A percentile compares a stretch with the other conserved stretches of the same genome.
Evolutionary conservation across 2,888 invertebrate species (phyloP).

Genomic region (Drosophila greeni): DNA sequence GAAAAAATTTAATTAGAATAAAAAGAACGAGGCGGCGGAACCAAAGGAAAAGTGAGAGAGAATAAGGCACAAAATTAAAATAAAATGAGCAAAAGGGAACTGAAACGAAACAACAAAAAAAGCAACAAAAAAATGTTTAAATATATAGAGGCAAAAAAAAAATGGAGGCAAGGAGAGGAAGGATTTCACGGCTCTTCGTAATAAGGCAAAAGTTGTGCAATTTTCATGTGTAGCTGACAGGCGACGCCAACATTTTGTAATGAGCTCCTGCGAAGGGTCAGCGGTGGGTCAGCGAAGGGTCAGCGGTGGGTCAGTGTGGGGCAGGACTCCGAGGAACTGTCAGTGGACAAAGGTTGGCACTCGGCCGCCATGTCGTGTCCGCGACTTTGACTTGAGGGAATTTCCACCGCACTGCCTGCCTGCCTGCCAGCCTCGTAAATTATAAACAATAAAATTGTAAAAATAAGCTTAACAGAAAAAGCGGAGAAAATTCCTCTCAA

Average conservation of each 20-base stretch:
- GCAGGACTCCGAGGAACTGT: conserved; percentile 8
- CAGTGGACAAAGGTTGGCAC: conserved; percentile 50
- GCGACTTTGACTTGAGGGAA: conserved; percentile 45
- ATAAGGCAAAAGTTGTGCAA: conserved; percentile 74
- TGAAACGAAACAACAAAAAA: conserved; percentile 4
- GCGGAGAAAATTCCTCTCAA: conserved; percentile 7
- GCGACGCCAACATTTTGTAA: conserved; percentile 57
- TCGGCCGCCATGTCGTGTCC: conserved; percentile 43
- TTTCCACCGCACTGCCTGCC: conserved; percentile 19
- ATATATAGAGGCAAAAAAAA: conserved; percentile 6
- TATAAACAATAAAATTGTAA: conserved; percentile 68
- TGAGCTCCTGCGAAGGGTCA: conserved; percentile 50
- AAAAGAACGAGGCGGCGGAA: conserved; percentile 56
- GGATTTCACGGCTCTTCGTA: conserved; percentile 49
- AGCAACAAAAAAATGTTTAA: conserved; percentile 1
- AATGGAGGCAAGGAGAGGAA: conserved; percentile 38
- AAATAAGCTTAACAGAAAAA: conserved; percentile 41
- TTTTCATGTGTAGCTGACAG: conserved; percentile 75
- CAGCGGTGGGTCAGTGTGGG: conserved; percentile 1
- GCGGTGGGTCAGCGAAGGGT: conserved; percentile 10
- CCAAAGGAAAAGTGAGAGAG: conserved; percentile 51
- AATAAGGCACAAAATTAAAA: conserved; percentile 58
- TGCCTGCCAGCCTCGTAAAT: conserved; percentile 46
- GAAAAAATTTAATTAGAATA: conserved; percentile 75
- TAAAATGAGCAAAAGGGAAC: conserved; percentile 39